A percentile compares a stretch with the other conserved stretches of the same genome.
phyloP scores from a whole-genome alignment of 2,888 invertebrate genomes.

The Meloe dianella region DNA sequence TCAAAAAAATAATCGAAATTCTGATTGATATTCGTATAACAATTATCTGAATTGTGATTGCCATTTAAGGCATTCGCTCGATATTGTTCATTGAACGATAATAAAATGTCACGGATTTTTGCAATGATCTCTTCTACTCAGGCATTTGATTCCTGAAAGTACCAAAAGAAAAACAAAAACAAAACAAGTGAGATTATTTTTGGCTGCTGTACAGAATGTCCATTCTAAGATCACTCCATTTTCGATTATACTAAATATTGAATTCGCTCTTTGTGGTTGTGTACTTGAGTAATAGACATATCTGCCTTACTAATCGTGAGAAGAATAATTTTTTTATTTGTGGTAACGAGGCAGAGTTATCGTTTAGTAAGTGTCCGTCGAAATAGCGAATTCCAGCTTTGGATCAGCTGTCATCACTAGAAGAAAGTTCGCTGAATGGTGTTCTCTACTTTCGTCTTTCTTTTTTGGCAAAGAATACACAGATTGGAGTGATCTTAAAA shows the following conservation, averaged over 20 bases:
- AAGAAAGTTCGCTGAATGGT: no score
- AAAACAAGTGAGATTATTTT: neutral
- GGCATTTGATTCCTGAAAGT: slow-evolving; percentile 83
- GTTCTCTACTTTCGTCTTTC: no score
- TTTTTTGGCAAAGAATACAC: neutral
- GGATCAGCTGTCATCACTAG: no score
- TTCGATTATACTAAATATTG: no score
- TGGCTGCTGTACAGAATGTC: neutral
- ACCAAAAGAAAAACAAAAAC: no score
- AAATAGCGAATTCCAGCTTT: no score
- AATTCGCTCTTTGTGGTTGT: no score
- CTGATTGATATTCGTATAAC: slow-evolving; percentile 60
- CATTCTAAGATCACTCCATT: neutral
- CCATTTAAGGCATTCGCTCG: slow-evolving; percentile 60
- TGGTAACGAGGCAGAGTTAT: no score
- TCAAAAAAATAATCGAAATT: slow-evolving; percentile 69
- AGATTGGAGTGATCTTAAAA: neutral
- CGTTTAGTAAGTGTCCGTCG: no score
- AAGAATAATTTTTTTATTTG: no score
- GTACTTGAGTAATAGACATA: no score
- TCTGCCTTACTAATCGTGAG: no score
- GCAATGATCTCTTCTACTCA: slow-evolving; percentile 88
- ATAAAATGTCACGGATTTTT: slow-evolving; percentile 80
- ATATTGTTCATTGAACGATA: slow-evolving; percentile 75
- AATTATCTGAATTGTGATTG: slow-evolving; percentile 46